These are phyloP conservation scores for Zalophus californianus DNA, from an alignment of 2,797 vertebrate genomes.

Conservation along the genomic window DNA sequence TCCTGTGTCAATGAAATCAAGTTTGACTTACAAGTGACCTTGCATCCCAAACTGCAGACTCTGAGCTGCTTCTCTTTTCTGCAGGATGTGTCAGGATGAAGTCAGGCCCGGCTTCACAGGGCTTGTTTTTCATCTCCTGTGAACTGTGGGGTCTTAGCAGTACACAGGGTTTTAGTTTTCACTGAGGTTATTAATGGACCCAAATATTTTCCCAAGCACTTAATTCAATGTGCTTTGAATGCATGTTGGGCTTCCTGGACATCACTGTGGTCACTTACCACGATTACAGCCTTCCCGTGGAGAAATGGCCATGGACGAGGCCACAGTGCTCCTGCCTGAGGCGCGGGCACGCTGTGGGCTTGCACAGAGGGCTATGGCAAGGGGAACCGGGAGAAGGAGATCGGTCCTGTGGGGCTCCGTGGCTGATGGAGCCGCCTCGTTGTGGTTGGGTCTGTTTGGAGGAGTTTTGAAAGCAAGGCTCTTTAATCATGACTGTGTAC, in stretches of 20 bases:
- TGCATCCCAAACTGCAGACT: neutral
- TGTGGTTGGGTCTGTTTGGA: neutral
- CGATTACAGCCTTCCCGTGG: neutral
- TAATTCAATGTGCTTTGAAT: conserved; percentile 40
- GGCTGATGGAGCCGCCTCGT: rapidly evolving
- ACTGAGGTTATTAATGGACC: neutral
- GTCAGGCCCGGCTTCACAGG: too few relatives aligned
- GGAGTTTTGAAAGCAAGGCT: rapidly evolving
- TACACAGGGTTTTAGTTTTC: neutral
- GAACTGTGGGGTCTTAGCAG: neutral
- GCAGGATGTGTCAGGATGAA: neutral
- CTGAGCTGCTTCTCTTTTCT: neutral
- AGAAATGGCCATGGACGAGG: rapidly evolving
- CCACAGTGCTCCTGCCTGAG: neutral
- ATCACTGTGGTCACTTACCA: rapidly evolving
- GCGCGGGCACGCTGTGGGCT: rapidly evolving
- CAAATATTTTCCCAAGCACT: neutral
- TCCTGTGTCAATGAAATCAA: neutral
- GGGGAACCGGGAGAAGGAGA: neutral
- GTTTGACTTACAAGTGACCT: neutral
- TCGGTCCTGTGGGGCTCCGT: rapidly evolving
- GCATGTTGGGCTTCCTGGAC: neutral
- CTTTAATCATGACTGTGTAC: neutral
- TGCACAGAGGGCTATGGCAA: rapidly evolving
- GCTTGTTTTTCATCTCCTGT: neutral